Evolutionary conservation across 2,113 vertebrate genomes (phyloP).

Genomic region (Bothrops jararaca): DNA sequence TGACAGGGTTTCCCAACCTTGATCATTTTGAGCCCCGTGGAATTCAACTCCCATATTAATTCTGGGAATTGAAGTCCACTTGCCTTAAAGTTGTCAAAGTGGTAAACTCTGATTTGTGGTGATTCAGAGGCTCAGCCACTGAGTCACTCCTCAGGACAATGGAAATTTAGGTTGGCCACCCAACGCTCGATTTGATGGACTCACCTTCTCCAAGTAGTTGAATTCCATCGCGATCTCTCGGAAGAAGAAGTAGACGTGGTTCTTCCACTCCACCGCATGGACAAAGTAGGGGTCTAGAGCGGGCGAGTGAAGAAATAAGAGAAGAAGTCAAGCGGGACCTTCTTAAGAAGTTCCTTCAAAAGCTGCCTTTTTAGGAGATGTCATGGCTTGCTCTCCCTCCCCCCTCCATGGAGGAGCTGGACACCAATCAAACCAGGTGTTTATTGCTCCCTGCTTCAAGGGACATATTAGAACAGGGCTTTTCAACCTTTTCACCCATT

Average conservation of each 20-base stretch:
- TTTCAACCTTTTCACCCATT: too few relatives aligned
- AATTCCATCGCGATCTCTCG: slow-evolving; percentile 98
- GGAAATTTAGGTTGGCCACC: background rate
- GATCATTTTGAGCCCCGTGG: background rate
- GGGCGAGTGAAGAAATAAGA: background rate
- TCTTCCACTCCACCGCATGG: slow-evolving; percentile 89
- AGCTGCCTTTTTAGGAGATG: background rate
- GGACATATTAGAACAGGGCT: too few relatives aligned
- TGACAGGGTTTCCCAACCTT: background rate
- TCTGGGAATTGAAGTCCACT: too few relatives aligned
- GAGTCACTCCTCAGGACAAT: background rate
- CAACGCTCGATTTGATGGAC: background rate
- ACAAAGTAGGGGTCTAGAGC: slow-evolving; percentile 85
- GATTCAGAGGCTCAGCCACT: background rate
- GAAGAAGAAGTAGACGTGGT: slow-evolving; percentile 98
- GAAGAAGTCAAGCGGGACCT: background rate
- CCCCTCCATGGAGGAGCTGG: too few relatives aligned
- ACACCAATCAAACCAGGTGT: too few relatives aligned
- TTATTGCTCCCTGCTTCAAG: too few relatives aligned
- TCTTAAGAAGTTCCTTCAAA: background rate
- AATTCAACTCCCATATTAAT: too few relatives aligned
- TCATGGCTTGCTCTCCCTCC: background rate
- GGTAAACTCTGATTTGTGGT: background rate
- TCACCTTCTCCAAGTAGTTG: slow-evolving; percentile 96
- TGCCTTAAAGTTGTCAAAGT: too few relatives aligned